These are phyloP conservation scores for Rhinoptilus africanus DNA, from an alignment of 2,113 vertebrate genomes.

Conservation along the genomic window DNA sequence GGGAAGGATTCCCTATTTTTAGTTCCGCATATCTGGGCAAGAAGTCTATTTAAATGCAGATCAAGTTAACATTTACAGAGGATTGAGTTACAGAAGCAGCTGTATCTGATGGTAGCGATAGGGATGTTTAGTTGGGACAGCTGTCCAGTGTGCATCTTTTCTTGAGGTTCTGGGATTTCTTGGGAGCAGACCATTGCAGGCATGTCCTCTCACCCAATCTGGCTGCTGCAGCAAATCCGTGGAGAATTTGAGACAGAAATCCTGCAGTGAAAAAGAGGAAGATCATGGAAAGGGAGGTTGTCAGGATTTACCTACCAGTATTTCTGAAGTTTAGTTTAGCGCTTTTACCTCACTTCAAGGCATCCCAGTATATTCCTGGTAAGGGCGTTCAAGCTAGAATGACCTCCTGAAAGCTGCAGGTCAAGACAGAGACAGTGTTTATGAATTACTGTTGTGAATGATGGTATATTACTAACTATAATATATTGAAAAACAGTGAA, in stretches of 20 bases:
- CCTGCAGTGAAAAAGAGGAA: neutral
- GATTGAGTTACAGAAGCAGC: neutral
- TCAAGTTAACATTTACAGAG: neutral
- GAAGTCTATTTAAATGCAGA: slow-evolving; percentile 28
- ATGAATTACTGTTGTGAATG: neutral
- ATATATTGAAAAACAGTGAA: neutral
- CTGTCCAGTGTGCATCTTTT: neutral
- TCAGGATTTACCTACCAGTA: neutral
- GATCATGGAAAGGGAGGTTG: neutral
- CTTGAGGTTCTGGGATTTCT: neutral
- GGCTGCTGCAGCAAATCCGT: neutral
- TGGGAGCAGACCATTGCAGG: neutral
- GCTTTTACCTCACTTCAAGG: neutral
- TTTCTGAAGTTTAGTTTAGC: neutral
- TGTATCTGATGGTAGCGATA: neutral
- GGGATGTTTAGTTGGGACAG: neutral
- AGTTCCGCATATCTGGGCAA: slow-evolving; percentile 12
- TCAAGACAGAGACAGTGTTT: neutral
- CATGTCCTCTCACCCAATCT: neutral
- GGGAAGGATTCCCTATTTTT: neutral
- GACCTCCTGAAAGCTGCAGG: neutral
- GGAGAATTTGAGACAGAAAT: neutral
- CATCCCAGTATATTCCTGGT: neutral
- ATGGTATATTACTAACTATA: neutral
- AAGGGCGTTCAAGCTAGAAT: neutral